Evolutionary conservation across 2,797 vertebrate genomes (phyloP).

Genomic region (Bovichtus variegatus): DNA sequence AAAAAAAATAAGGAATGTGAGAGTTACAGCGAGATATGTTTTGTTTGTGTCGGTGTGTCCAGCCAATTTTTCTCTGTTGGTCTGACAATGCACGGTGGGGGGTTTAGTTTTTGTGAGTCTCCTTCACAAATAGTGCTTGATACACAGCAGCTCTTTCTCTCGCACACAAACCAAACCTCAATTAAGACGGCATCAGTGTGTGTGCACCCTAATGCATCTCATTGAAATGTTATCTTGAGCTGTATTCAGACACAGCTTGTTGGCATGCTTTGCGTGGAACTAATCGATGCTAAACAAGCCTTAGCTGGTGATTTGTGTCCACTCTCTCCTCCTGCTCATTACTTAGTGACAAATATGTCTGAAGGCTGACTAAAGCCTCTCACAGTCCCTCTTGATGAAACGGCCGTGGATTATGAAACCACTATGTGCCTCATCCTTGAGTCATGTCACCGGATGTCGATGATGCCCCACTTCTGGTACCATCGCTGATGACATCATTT

Average conservation of each 20-base stretch:
- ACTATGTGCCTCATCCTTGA: slow-evolving; percentile 56
- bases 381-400: slow-evolving; percentile 46
- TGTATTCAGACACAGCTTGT: slow-evolving; percentile 45
- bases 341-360: slow-evolving; percentile 62
- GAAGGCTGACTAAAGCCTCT: slow-evolving; percentile 61
- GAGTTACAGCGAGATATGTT: neutral
- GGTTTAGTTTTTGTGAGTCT: slow-evolving; percentile 6
- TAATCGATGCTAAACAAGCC: slow-evolving; percentile 70
- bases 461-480: slow-evolving; percentile 67
- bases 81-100: neutral
- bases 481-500: slow-evolving; percentile 69
- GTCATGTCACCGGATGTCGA: slow-evolving; percentile 66
- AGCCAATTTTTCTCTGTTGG: neutral
- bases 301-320: slow-evolving; percentile 69
- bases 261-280: slow-evolving; percentile 46
- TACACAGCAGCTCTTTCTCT: slow-evolving; percentile 21
- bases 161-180: slow-evolving; percentile 39
- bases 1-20: neutral
- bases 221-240: slow-evolving; percentile 58
- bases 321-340: slow-evolving; percentile 50
- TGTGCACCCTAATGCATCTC: slow-evolving; percentile 35
- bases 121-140: slow-evolving; percentile 36
- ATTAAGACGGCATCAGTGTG: slow-evolving; percentile 48
- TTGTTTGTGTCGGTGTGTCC: slow-evolving; percentile 15
- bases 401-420: slow-evolving; percentile 57